Base-by-base conservation (phyloP, 2,888 invertebrate species). In the Augiades crinisus region DNA sequence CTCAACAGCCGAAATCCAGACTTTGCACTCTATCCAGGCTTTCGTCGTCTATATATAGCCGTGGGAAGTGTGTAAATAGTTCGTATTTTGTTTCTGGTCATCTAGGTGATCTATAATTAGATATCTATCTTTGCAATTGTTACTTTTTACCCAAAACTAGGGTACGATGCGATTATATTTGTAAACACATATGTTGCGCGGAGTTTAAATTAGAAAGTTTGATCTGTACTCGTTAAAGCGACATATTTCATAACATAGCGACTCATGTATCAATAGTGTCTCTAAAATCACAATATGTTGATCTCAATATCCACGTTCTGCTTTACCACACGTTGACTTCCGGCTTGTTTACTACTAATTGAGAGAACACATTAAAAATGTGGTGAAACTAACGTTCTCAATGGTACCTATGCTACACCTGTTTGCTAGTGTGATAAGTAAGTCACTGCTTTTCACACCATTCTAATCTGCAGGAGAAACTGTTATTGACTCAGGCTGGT, bases 1-100 rank as follows among this genome's bases (percentile, higher is more conserved):
- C 56, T 59, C 54, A 34, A 34, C 21, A 24, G 56, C 54, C 59
- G 52, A 63, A 59, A 64, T 53, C 55, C 73, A 63, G 65, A 69
- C 72, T 67, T 72, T 72, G 70, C 66, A 68, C 69, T 34, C 13
- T 19, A 34, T 22, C 6, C 21, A n/a, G 16, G 17, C 5, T 38
- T 47, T 21, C 14, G 31, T 47, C 13, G 16, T 10, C 40, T 5
- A 31, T 16, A 14, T 14, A n/a, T 14, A 31, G 19, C 14, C 13
- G 10, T 10, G 1, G 22, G 41, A 50, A 50, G 43, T 50, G 19
- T 2, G 2, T 52, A 57, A 63, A 59, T 43, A 57, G 33, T 47
- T 50, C 41, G 43, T 47, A 43, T 50, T 49, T 51, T 49, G 53
- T 54, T 47, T 40, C 33, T 34, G 41, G 22, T 4, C 16, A 33